A percentile compares a stretch with the other conserved stretches of the same genome.
Conservation (phyloP, 2,888 invertebrate species). For the Lapara coniferarum region DNA sequence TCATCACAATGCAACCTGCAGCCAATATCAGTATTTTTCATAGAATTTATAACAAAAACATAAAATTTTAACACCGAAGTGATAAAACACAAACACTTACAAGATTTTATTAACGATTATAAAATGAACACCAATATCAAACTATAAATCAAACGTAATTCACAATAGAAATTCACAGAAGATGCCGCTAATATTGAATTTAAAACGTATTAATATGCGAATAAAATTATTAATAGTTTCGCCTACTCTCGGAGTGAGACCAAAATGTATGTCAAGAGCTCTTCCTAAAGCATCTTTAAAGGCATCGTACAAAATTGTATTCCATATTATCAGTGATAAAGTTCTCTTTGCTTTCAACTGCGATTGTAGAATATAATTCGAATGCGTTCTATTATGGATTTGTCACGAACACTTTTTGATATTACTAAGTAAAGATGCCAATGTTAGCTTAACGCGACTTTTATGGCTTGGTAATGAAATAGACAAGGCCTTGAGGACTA, state of each 20-base stretch:
- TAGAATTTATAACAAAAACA: slow-evolving; percentile 11
- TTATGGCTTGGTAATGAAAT: slow-evolving; percentile 24
- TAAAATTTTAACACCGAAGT: slow-evolving; percentile 17
- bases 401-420: slow-evolving; percentile 50
- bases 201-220: slow-evolving; percentile 28
- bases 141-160: slow-evolving; percentile 10
- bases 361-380: slow-evolving; percentile 36
- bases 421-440: slow-evolving; percentile 35
- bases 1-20: neutral
- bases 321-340: neutral
- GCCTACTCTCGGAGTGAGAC: slow-evolving; percentile 51
- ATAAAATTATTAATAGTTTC: slow-evolving; percentile 51
- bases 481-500: slow-evolving; percentile 4
- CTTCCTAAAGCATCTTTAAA: slow-evolving; percentile 32
- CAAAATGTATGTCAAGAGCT: slow-evolving; percentile 65
- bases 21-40: slow-evolving; percentile 6
- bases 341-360: slow-evolving; percentile 15
- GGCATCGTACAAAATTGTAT: slow-evolving; percentile 1
- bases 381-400: slow-evolving; percentile 50
- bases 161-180: slow-evolving; percentile 26
- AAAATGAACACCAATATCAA: slow-evolving; percentile 14
- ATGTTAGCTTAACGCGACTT: slow-evolving; percentile 35
- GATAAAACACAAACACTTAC: slow-evolving; percentile 16
- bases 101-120: slow-evolving; percentile 6
- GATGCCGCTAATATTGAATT: slow-evolving; percentile 35